Percentiles rank a stretch among this genome's conserved stretches.
Conservation (phyloP, 1,140 invertebrate species). For the Monomorium pharaonis region DNA sequence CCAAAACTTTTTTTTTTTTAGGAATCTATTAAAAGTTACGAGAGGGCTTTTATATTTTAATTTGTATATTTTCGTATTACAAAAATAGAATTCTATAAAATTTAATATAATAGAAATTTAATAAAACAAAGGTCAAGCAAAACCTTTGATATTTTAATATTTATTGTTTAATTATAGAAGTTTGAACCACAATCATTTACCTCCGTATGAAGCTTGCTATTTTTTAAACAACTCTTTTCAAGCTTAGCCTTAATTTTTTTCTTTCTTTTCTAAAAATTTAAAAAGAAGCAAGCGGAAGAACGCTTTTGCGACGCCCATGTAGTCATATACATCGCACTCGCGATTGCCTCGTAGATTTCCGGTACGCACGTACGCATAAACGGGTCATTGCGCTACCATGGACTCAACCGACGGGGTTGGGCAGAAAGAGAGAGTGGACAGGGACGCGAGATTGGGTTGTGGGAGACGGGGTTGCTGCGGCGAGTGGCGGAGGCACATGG, state of each 20-base stretch:
- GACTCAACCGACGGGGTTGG: neutral
- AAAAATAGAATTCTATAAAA: neutral
- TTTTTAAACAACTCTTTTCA: neutral
- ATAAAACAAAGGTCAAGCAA: neutral
- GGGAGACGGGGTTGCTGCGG: constrained; percentile 25
- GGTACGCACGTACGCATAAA: constrained; percentile 36
- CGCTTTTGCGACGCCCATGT: neutral
- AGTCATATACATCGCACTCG: neutral
- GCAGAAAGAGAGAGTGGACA: neutral
- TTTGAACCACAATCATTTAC: neutral
- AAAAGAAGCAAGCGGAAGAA: neutral
- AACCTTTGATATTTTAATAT: neutral
- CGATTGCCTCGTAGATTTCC: constrained; percentile 40
- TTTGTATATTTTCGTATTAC: neutral
- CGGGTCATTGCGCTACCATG: constrained; percentile 11
- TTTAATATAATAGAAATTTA: neutral
- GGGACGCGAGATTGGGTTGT: constrained; percentile 2
- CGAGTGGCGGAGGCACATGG: constrained; percentile 57
- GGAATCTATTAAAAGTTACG: constrained; percentile 1
- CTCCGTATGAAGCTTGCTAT: neutral
- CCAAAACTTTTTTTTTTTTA: constrained; percentile 6
- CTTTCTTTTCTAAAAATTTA: neutral
- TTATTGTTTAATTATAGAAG: neutral
- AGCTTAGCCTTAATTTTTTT: neutral
- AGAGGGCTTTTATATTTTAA: neutral